phyloP scores from a whole-genome alignment of 2,113 vertebrate genomes.

The Baryphthengus martii region DNA sequence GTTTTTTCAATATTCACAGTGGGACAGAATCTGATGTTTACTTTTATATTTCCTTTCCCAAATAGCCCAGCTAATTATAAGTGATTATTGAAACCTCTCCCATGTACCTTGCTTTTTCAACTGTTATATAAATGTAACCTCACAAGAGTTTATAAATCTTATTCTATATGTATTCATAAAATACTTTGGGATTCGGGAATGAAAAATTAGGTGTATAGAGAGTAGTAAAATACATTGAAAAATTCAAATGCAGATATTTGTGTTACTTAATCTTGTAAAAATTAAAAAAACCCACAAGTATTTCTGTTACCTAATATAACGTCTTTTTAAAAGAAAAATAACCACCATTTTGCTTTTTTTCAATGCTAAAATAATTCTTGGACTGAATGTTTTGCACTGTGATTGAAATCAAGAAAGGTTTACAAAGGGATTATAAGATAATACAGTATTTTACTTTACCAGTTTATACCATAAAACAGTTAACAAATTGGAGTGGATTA shows the following conservation, averaged over 20 bases:
- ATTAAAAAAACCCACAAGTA: accelerated
- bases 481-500: not conserved
- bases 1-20: not conserved
- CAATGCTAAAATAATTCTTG: not conserved
- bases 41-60: not conserved
- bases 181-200: not conserved
- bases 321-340: not conserved
- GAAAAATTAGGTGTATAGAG: not conserved
- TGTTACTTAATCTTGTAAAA: not conserved
- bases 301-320: not conserved
- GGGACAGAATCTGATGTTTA: not conserved
- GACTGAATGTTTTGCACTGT: not conserved
- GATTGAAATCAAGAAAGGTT: not conserved
- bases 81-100: not conserved
- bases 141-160: not conserved
- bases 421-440: not conserved
- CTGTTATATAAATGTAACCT: not conserved
- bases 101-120: not conserved
- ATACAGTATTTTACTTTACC: not conserved
- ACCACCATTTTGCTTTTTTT: not conserved
- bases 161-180: not conserved
- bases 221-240: not conserved
- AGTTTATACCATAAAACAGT: not conserved
- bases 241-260: not conserved
- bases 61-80: not conserved